A percentile compares a stretch with the other conserved stretches of the same genome.
Evolutionary conservation across 2,113 vertebrate species (phyloP).

Genomic region (Physeter macrocephalus): DNA sequence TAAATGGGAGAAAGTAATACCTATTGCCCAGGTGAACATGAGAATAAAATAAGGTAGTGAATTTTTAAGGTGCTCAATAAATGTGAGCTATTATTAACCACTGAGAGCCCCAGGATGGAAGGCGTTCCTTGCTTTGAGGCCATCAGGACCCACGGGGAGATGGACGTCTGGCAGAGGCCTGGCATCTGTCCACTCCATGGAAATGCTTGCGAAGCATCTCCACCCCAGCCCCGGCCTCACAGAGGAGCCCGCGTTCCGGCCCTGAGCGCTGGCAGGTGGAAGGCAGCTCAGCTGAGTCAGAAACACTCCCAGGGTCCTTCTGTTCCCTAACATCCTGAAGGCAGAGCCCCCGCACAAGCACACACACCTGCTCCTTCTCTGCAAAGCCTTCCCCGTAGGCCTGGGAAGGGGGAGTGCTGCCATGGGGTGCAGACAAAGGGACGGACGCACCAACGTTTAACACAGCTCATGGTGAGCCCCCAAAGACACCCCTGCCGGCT

Average conservation of each 20-base stretch:
- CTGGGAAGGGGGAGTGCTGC: not conserved
- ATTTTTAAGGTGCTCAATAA: not conserved
- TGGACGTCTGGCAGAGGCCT: not conserved
- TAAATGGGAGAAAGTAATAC: not conserved
- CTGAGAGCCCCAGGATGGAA: not conserved
- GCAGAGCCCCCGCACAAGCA: not conserved
- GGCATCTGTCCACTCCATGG: not conserved
- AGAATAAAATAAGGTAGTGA: not conserved
- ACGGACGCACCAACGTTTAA: not conserved
- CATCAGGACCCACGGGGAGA: not conserved
- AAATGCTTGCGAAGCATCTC: not conserved
- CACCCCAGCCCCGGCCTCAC: not conserved
- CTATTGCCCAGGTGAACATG: not conserved
- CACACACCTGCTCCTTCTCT: accelerated
- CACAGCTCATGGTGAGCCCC: not conserved
- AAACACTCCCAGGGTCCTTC: not conserved
- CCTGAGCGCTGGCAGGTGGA: not conserved
- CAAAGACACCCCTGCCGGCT: not conserved
- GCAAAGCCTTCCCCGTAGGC: not conserved
- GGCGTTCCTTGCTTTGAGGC: not conserved
- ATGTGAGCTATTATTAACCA: not conserved
- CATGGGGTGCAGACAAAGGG: accelerated
- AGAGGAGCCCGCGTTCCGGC: not conserved
- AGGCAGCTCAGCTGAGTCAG: not conserved
- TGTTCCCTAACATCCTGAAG: not conserved